Base-by-base conservation (phyloP, 2,888 invertebrate genomes). In the Pyrrhia umbra region DNA sequence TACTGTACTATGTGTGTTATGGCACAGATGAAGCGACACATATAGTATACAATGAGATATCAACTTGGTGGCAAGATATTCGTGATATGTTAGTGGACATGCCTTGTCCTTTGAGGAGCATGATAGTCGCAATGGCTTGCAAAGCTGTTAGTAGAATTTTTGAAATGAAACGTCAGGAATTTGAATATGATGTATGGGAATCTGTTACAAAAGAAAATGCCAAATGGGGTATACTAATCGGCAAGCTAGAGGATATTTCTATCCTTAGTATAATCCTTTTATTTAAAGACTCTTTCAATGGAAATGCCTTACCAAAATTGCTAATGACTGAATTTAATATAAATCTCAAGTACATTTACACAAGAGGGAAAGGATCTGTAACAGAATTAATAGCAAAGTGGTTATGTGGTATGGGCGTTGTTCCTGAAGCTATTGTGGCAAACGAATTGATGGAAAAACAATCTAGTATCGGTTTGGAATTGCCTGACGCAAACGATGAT, bases 371-470 rank as follows among this genome's bases (percentile, higher is more conserved):
- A 95, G 98, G 98, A 34, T 97, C 97, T n/a, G 96, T 99, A 8
- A 97, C 98, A 0, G 98, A 99, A 89, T 91, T 98, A 55, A 97
- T 98, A 43, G 97, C 98, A 0, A 97, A 97, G 85, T 99, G 98
- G 98, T 93, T 98, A 20, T 96, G 97, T 54, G 95, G 96, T 18
- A 96, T 97, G 75, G 97, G 97, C 10, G 92, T 97, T 6, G 94
- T 96, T 82, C 97, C 98, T 0, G 91, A 95, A 70, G 94, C 95
- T 65, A 90, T 97, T 49, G 86, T 96, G 13, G 92, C 95, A 13
- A 95, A 96, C 70, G 96, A 96, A 76, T 82, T 93, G 39, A 85
- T 92, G 59, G 90, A 90, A 62, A 83, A 84, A 46, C 79, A 84
- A 46, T 66, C 76, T 18, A 75, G 82, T 50, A 52, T 66, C 15